phyloP scores from a whole-genome alignment of 2,888 invertebrate genomes.

The Mythimna loreyi region DNA sequence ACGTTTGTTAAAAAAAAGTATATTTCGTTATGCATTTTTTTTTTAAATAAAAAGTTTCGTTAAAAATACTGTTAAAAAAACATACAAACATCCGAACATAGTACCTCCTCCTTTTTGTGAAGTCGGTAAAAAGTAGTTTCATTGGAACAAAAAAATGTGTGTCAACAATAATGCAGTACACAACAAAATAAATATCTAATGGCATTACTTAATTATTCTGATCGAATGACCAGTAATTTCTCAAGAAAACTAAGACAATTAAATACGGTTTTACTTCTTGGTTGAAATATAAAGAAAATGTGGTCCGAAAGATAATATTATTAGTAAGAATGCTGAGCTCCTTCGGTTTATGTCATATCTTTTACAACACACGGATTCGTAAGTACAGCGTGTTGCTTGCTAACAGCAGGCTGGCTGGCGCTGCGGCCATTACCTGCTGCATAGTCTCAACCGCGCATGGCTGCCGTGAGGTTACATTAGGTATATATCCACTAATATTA shows the following conservation, averaged over 20 bases:
- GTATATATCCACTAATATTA: too few relatives aligned
- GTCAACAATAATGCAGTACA: too few relatives aligned
- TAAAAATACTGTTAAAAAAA: neutral
- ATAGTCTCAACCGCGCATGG: neutral
- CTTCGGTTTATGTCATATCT: neutral
- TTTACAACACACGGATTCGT: neutral
- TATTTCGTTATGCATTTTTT: too few relatives aligned
- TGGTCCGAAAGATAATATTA: neutral
- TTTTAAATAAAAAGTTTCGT: too few relatives aligned
- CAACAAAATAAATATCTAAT: neutral
- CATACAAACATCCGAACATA: too few relatives aligned
- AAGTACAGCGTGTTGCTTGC: slow-evolving; percentile 22
- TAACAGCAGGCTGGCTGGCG: slow-evolving; percentile 23
- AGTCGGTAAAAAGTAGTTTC: too few relatives aligned
- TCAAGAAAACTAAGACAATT: neutral
- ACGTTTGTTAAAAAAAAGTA: neutral
- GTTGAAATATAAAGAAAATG: neutral
- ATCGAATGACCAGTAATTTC: neutral
- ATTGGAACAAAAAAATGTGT: too few relatives aligned
- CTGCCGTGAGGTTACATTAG: neutral
- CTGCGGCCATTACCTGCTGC: neutral
- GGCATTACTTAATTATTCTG: slow-evolving; percentile 1
- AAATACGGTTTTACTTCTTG: neutral
- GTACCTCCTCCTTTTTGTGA: too few relatives aligned
- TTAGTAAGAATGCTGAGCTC: neutral